phyloP scores from a whole-genome alignment of 2,888 invertebrate species.

The Polymixis lichenea region DNA sequence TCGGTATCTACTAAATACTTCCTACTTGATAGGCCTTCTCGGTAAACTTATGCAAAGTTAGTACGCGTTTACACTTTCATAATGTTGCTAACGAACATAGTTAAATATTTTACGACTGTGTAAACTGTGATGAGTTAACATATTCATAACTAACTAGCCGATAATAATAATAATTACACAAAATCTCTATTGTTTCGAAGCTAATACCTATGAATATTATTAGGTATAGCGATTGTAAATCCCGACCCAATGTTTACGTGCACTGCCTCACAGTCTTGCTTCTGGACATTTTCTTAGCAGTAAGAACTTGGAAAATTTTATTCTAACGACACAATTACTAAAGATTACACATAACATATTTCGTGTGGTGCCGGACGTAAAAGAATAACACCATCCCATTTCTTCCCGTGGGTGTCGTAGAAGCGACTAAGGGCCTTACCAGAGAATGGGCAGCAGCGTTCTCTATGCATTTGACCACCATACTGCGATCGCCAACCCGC shows the following conservation, averaged over 20 bases:
- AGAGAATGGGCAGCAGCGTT: no score
- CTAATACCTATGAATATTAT: slow-evolving; percentile 1
- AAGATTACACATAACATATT: no score
- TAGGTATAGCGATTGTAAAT: not conserved
- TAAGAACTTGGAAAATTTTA: not conserved
- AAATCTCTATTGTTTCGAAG: not conserved
- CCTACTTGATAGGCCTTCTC: not conserved
- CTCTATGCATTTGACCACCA: no score
- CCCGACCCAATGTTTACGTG: not conserved
- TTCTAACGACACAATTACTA: not conserved
- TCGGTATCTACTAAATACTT: not conserved
- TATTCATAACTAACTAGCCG: slow-evolving; percentile 2
- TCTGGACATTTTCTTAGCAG: no score
- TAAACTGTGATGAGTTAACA: slow-evolving; percentile 18
- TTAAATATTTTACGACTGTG: slow-evolving; percentile 15
- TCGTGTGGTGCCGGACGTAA: no score
- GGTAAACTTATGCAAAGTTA: slow-evolving; percentile 8
- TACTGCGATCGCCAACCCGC: no score
- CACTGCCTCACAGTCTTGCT: not conserved
- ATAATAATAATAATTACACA: no score
- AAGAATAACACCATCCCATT: no score
- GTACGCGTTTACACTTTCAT: slow-evolving; percentile 34
- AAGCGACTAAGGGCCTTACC: no score
- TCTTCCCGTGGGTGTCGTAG: no score
- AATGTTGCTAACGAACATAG: slow-evolving; percentile 3